Percentiles rank a stretch among this genome's conserved stretches.
These are phyloP conservation scores for Popillia japonica DNA, from an alignment of 1,140 invertebrate species.

Conservation along the genomic window DNA sequence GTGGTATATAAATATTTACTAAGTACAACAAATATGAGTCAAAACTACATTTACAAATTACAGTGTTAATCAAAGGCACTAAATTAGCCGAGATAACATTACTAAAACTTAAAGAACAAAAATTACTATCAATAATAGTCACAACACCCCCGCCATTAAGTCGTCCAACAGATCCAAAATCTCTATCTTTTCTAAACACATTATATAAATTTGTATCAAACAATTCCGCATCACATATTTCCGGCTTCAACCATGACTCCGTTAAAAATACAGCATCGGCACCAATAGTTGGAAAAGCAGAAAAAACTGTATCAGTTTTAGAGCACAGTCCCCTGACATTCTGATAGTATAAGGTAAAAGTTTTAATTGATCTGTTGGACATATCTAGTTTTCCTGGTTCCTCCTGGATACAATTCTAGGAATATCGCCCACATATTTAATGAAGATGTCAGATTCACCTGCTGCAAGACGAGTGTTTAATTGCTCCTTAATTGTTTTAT, in stretches of 20 bases:
- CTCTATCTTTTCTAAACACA: too few species aligned
- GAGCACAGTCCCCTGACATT: too few species aligned
- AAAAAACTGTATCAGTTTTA: too few species aligned
- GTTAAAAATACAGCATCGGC: too few species aligned
- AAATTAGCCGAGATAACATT: slow-evolving; percentile 1
- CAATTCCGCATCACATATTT: too few species aligned
- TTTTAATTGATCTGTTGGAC: too few species aligned
- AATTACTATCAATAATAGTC: not conserved
- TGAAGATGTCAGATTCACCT: not conserved
- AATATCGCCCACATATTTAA: slow-evolving; percentile 1
- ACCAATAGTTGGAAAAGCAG: too few species aligned
- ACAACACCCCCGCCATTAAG: not conserved
- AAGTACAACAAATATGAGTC: not conserved
- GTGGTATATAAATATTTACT: slow-evolving; percentile 5
- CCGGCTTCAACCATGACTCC: too few species aligned
- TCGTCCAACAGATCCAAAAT: not conserved
- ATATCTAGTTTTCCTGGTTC: too few species aligned
- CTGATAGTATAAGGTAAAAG: too few species aligned
- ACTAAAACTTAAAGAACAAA: not conserved
- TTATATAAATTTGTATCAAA: too few species aligned
- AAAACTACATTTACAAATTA: not conserved
- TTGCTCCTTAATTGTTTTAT: not conserved
- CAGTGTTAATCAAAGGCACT: not conserved
- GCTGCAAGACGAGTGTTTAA: not conserved
- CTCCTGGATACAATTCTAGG: too few species aligned